Evolutionary conservation across 2,797 vertebrate species (phyloP), one percentile per base, ranked within the genome.

Genomic region (Mus caroli): DNA sequence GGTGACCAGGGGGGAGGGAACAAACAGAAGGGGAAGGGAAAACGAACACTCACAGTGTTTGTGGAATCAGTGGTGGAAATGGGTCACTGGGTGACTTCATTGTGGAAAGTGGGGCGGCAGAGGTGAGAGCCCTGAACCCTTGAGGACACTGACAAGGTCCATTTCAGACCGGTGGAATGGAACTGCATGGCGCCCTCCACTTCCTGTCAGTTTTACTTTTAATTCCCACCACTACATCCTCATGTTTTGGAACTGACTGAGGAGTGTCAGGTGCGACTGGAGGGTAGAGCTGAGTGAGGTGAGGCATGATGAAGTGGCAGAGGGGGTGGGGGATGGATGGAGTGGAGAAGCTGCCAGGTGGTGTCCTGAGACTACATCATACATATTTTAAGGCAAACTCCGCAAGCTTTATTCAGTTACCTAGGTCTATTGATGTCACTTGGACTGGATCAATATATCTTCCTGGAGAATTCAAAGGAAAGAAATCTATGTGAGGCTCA

Each of bases 381-480:
- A 77, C 80, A 89, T 92, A 92, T 94, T 98, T 98, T 96, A 97
- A 98, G 96, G 62, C 95, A 62, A 79, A 88, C 82, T 97, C 94
- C 85, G 77, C 91, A 94, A 95, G 95, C 83, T 93, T 96, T 95
- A 97, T 97, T 96, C 97, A 94, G 96, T 97, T 97, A 89, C 90
- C 88, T 1, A 6, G 95, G 90, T 97, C 94, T 98, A 96, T 97
- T 87, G 96, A 97, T 90, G 95, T 92, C 94, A 96, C 97, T 84
- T 60, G 94, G 96, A 96, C 77, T 75, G 6, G 95, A 98, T 98
- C 97, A 97, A 98, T 98, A 95, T 19, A 0, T 94, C 94, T 98
- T 98, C 97, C 95, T 96, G 34, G 94, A 98, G 97, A 97, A 97
- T 96, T 97, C 0, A 50, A 96, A 97, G 90, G 64, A 97, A 83